A percentile compares a stretch with the other conserved stretches of the same genome.
These are phyloP conservation scores for Condylura cristata DNA, from an alignment of 2,113 vertebrate genomes.

Conservation along the genomic window DNA sequence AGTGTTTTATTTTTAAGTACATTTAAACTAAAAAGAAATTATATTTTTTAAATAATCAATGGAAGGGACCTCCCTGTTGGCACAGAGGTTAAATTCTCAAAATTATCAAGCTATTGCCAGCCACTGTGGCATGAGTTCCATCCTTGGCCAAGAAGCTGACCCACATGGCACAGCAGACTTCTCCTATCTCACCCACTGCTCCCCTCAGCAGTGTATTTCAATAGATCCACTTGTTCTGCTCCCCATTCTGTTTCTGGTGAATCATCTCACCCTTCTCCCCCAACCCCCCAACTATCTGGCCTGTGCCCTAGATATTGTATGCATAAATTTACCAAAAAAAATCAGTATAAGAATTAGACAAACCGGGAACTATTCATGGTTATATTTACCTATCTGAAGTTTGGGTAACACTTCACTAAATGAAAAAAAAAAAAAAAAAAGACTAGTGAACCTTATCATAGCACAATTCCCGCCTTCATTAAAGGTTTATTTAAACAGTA, in stretches of 20 bases:
- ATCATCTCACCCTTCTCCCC: too few relatives aligned
- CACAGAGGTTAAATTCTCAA: too few relatives aligned
- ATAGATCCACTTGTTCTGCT: too few relatives aligned
- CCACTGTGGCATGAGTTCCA: too few relatives aligned
- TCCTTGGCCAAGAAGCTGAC: too few relatives aligned
- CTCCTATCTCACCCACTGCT: too few relatives aligned
- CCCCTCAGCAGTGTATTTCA: too few relatives aligned
- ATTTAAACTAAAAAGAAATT: not conserved
- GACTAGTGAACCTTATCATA: not conserved
- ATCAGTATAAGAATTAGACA: not conserved
- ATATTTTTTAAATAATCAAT: not conserved
- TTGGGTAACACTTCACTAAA: not conserved
- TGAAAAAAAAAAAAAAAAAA: not conserved
- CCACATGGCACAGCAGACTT: too few relatives aligned
- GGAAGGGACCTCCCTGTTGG: not conserved
- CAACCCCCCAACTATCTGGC: too few relatives aligned
- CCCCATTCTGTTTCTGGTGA: too few relatives aligned
- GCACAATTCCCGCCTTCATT: slow-evolving; percentile 15
- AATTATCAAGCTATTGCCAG: too few relatives aligned
- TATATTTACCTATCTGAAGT: slow-evolving; percentile 1
- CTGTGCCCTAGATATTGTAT: too few relatives aligned
- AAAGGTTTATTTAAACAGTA: slow-evolving; percentile 21
- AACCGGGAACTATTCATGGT: slow-evolving; percentile 4
- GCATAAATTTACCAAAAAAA: not conserved
- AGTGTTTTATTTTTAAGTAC: slow-evolving; percentile 25